Base-by-base conservation (phyloP, 1,140 invertebrate species). In the Hermatobates lingyangjiaoensis region DNA sequence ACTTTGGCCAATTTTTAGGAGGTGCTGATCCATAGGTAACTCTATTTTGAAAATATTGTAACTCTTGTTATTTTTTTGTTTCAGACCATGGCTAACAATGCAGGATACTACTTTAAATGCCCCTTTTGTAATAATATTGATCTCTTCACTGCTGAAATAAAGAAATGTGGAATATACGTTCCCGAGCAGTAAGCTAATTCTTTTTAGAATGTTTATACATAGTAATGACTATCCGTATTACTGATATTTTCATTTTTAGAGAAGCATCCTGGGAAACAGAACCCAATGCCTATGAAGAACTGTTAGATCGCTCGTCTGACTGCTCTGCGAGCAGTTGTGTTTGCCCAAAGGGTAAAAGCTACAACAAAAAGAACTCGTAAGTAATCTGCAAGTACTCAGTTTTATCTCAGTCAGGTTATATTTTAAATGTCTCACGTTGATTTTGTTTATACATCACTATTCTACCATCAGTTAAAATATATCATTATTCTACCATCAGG, bases 91-190 rank as follows among this genome's bases (percentile, higher is more conserved):
- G 48, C 48, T 12, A 20, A 2, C n/a, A 39, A 34, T 49, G 12
- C 48, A 4, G 48, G 48, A 14, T 49, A 49, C 25, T 49, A 49
- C 48, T 38, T 49, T 21, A 49, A 38, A 38, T 49, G 48, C 27
- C 48, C 48, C 1, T 38, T 39, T 15, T 49, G 48, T 38, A 38
- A n/a, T 18, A 49, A 49, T 27, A 39, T 21, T 23, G 3, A 7
- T 7, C 20, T 23, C 1, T 49, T 49, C 20, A 2, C n/a, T 7
- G 2, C 20, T 3, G 48, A 27, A 10, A 38, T 49, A 24, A n/a
- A 39, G 10, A 49, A n/a, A 5, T 27, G 7, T 38, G 48, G 48
- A 23, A 49, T 49, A 2, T 49, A 21, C 23, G 39, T 49, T 23
- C 48, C 48, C 1, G 48, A 49, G 12, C 12, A 24, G 48, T 49